Base-by-base conservation (phyloP, 2,888 invertebrate genomes). In the Heliconius erato region DNA sequence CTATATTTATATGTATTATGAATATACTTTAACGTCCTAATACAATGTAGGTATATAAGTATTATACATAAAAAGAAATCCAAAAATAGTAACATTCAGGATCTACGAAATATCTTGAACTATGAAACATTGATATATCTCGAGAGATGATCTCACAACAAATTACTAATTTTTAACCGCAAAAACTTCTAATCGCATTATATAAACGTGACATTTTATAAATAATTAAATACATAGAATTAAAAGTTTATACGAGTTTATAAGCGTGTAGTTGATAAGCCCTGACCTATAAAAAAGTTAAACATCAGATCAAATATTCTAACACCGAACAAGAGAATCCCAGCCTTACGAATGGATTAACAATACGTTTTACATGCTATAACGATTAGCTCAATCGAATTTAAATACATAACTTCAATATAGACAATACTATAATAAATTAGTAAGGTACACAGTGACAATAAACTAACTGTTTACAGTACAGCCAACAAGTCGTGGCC, bases 391-490 rank as follows among this genome's bases (percentile, higher is more conserved):
- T 83, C 79, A 82, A 86, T 83, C 81, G 82, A 84, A 83, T 84
- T 84, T 85, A 83, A 86, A 86, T 85, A 85, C 81, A 84, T 84
- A 85, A 84, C 82, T 84, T 85, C 86, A 74, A 80, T 85, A 87
- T 82, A 84, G 85, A 87, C 81, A 83, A 84, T 82, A 82, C 79
- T 83, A 76, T 86, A 85, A 85, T 86, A 86, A 87, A 87, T 86
- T 83, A 86, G 87, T 90, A 89, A 91, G 91, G 91, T 91, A 92
- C 91, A 89, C 86, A 88, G 91, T 91, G 91, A 91, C 91, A 85
- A 89, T 87, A 87, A 88, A 87, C 86, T 86, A 85, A 84, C 82
- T 82, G 68, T 87, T 84, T 79, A 82, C 79, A 80, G 78, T 84
- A 54, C 54, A 7, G 0, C 54, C 54, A 54, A 54, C 23, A 23